Percentiles rank a stretch among this genome's conserved stretches.
phyloP scores from a whole-genome alignment of 2,113 vertebrate species.

The Procapra przewalskii region DNA sequence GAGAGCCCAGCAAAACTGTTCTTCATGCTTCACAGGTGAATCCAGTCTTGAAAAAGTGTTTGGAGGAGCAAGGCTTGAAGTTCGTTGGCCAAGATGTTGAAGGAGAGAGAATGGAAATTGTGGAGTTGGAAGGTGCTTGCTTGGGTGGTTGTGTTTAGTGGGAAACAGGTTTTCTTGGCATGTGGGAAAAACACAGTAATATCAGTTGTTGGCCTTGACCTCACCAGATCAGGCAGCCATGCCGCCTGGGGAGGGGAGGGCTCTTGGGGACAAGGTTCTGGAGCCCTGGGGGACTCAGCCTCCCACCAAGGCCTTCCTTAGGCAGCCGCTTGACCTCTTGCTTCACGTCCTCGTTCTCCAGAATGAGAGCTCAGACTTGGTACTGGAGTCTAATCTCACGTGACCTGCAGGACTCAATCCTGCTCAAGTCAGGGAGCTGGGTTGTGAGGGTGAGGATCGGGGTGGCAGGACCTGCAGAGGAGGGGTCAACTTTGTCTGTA shows the following conservation, averaged over 20 bases:
- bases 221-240: neutral
- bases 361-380: neutral
- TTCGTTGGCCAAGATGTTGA: slow-evolving; percentile 96
- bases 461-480: neutral
- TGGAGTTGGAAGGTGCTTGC: slow-evolving; percentile 90
- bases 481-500: neutral
- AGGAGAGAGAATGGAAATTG: slow-evolving; percentile 95
- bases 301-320: accelerated
- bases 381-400: neutral
- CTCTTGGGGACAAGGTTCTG: neutral
- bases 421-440: neutral
- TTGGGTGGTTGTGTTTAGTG: neutral
- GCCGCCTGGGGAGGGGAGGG: neutral
- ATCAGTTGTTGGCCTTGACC: too few relatives aligned
- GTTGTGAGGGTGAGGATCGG: neutral
- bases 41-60: slow-evolving; percentile 89
- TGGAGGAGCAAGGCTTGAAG: slow-evolving; percentile 90
- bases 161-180: neutral
- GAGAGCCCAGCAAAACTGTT: neutral
- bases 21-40: slow-evolving; percentile 86
- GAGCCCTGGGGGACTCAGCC: neutral
- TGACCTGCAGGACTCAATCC: neutral
- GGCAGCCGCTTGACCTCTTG: neutral
- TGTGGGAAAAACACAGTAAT: neutral
- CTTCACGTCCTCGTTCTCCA: neutral